phyloP scores from a whole-genome alignment of 2,888 invertebrate species.

The Spodoptera exigua region DNA sequence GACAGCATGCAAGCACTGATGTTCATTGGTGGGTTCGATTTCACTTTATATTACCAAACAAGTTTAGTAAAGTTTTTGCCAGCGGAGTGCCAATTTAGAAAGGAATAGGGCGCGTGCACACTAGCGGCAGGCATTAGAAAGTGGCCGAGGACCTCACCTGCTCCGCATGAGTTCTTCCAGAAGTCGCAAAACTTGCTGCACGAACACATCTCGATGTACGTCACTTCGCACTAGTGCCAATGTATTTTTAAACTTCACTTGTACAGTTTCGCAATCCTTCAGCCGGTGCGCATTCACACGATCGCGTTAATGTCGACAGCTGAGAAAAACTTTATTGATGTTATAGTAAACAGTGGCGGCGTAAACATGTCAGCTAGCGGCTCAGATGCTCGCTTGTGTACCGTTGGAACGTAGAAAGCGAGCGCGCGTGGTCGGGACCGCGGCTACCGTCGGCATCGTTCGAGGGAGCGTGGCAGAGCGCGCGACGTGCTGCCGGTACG shows the following conservation, averaged over 20 bases:
- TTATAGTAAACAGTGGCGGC: slow-evolving; percentile 70
- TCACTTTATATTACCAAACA: slow-evolving; percentile 58
- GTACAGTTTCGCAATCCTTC: slow-evolving; percentile 87
- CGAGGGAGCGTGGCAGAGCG: slow-evolving; percentile 50
- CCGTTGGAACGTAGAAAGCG: slow-evolving; percentile 83
- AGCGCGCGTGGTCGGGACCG: slow-evolving; percentile 65
- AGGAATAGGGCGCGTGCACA: slow-evolving; percentile 59
- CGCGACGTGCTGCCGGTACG: slow-evolving; percentile 76
- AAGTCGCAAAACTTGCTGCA: slow-evolving; percentile 88
- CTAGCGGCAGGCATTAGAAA: slow-evolving; percentile 63
- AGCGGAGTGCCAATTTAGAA: slow-evolving; percentile 61
- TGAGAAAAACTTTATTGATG: slow-evolving; percentile 75
- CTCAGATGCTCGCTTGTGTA: slow-evolving; percentile 71
- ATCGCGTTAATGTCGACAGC: slow-evolving; percentile 74
- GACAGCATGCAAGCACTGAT: slow-evolving; percentile 17
- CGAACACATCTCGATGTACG: slow-evolving; percentile 83
- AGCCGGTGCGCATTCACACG: slow-evolving; percentile 78
- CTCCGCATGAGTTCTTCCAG: slow-evolving; percentile 86
- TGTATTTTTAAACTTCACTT: slow-evolving; percentile 89
- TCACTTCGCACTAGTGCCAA: slow-evolving; percentile 85
- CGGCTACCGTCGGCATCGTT: slow-evolving; percentile 72
- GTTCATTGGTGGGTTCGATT: slow-evolving; percentile 47
- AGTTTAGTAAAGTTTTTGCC: slow-evolving; percentile 48
- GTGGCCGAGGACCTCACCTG: slow-evolving; percentile 79
- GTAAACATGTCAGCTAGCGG: slow-evolving; percentile 81